phyloP scores from a whole-genome alignment of 1,140 invertebrate genomes.

The Planococcus citri region DNA sequence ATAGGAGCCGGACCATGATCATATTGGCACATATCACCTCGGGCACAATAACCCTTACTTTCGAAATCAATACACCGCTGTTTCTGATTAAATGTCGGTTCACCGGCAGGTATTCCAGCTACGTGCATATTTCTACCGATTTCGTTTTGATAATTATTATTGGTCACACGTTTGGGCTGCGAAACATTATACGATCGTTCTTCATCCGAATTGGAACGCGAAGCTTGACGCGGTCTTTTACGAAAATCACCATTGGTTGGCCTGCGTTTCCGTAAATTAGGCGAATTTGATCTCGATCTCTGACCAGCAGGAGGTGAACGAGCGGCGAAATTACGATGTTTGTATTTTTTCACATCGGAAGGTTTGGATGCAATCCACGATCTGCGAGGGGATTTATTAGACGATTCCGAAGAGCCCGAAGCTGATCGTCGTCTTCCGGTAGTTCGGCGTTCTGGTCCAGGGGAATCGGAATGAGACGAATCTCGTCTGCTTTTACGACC shows the following conservation, averaged over 20 bases:
- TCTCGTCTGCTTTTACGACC: not conserved
- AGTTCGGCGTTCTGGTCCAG: not conserved
- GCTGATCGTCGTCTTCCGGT: not conserved
- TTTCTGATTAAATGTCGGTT: not conserved
- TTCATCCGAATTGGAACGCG: not conserved
- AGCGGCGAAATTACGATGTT: not conserved
- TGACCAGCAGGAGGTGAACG: not conserved
- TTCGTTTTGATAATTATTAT: not conserved
- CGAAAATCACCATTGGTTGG: conserved; percentile 10
- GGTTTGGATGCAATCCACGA: conserved; percentile 15
- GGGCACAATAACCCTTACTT: conserved; percentile 91
- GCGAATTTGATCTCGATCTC: conserved; percentile 8
- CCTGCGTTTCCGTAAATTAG: not conserved
- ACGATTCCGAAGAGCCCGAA: not conserved
- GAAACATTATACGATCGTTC: not conserved
- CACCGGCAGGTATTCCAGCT: not conserved
- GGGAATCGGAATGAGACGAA: not conserved
- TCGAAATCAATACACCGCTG: conserved; percentile 29
- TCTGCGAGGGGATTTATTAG: conserved; percentile 5
- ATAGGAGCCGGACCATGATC: conserved; percentile 92
- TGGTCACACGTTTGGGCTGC: not conserved
- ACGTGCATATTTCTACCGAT: not conserved
- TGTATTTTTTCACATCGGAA: conserved; percentile 12
- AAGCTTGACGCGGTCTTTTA: not conserved
- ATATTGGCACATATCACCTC: conserved; percentile 86